Conservation (phyloP, 2,888 invertebrate species). For the Eupelmus urozonus region DNA sequence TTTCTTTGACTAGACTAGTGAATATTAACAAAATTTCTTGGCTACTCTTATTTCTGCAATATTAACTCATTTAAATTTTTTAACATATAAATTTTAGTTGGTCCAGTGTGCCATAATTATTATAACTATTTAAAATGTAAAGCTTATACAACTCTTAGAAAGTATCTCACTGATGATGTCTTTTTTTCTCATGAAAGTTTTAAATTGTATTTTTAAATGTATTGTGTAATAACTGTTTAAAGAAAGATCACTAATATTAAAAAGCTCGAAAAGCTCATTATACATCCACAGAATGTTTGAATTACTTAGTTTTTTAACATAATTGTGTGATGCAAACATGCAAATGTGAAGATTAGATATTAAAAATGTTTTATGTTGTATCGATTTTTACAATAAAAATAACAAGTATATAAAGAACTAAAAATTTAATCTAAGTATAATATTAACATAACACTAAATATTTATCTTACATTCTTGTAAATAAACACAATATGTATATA, state of each 20-base stretch:
- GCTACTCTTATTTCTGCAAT: conserved; percentile 32
- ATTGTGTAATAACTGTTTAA: conserved; percentile 35
- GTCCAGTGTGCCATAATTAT: conserved; percentile 65
- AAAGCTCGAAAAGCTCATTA: background rate
- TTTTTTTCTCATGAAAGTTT: too few species aligned
- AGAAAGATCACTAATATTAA: conserved; percentile 21
- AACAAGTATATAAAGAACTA: conserved; percentile 62
- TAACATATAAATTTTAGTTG: conserved; percentile 63
- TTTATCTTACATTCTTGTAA: conserved; percentile 23
- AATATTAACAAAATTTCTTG: conserved; percentile 49
- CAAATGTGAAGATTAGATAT: conserved; percentile 4
- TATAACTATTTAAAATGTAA: conserved; percentile 62
- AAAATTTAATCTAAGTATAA: conserved; percentile 36
- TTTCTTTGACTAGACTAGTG: conserved; percentile 53
- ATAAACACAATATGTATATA: conserved; percentile 51
- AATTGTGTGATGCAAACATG: background rate
- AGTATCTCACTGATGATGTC: conserved; percentile 69
- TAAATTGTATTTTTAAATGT: conserved; percentile 46
- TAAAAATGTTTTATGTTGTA: background rate
- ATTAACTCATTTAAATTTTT: conserved; percentile 33
- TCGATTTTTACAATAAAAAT: conserved; percentile 47
- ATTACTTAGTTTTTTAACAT: background rate
- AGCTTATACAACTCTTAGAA: conserved; percentile 62
- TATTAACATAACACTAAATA: conserved; percentile 41
- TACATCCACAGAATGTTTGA: background rate